Conservation (phyloP, 2,113 vertebrate genomes). For the Caretta caretta region DNA sequence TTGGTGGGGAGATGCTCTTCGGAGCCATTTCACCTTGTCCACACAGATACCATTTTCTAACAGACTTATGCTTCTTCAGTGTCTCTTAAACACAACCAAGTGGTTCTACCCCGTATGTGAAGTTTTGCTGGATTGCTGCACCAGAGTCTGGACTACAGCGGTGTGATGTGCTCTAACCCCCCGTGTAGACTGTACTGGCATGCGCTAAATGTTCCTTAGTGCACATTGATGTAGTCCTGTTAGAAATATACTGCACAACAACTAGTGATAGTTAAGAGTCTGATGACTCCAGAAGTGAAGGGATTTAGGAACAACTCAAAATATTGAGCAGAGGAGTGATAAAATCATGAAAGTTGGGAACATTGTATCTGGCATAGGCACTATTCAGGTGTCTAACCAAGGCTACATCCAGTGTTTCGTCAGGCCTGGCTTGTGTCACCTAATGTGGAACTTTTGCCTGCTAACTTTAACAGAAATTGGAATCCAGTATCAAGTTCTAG, state of each 20-base stretch:
- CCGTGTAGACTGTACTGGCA: not conserved
- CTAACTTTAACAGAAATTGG: not conserved
- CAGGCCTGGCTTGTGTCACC: not conserved
- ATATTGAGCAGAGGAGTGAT: rapidly evolving
- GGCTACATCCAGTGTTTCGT: not conserved
- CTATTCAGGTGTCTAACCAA: not conserved
- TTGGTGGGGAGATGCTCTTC: not conserved
- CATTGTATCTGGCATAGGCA: not conserved
- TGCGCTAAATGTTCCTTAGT: not conserved
- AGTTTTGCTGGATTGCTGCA: not conserved
- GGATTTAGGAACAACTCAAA: not conserved
- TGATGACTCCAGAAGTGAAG: not conserved
- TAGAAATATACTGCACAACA: too few species aligned
- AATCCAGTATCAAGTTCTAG: not conserved
- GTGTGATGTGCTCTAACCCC: not conserved
- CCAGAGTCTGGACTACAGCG: not conserved
- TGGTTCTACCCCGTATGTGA: not conserved
- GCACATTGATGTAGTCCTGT: not conserved
- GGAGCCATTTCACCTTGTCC: not conserved
- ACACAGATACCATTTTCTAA: not conserved
- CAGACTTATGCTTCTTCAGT: not conserved
- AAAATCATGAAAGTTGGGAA: not conserved
- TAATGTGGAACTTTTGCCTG: rapidly evolving
- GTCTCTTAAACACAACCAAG: not conserved
- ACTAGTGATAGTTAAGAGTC: not conserved